These are phyloP conservation scores for Pachycephala philippinensis DNA, from an alignment of 2,113 vertebrate genomes.

Conservation along the genomic window DNA sequence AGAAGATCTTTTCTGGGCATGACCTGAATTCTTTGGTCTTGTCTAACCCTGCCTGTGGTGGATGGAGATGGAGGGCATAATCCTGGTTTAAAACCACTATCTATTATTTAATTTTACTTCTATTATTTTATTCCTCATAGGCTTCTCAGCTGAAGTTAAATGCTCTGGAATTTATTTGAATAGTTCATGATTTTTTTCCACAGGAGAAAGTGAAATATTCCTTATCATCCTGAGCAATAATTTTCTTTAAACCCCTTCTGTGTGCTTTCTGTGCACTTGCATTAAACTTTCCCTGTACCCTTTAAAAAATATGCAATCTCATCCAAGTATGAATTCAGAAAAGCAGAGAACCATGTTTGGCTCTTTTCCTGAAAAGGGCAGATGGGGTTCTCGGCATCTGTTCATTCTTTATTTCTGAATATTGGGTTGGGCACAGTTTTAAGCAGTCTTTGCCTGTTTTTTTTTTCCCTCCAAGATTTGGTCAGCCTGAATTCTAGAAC, in stretches of 20 bases:
- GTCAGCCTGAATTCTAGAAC: not conserved
- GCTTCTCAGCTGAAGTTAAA: not conserved
- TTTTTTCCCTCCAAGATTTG: not conserved
- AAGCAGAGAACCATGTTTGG: not conserved
- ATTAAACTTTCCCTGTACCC: not conserved
- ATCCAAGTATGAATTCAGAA: not conserved
- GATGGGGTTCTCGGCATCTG: conserved; percentile 10
- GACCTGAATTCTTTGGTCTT: not conserved
- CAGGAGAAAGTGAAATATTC: not conserved
- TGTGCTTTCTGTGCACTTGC: not conserved
- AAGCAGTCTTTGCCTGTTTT: not conserved
- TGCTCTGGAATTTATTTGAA: not conserved
- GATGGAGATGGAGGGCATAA: not conserved
- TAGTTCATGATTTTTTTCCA: not conserved
- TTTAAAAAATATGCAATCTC: not conserved
- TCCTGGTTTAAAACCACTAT: not conserved
- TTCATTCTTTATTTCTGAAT: not conserved
- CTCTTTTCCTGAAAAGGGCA: not conserved
- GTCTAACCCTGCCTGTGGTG: not conserved
- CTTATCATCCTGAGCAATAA: not conserved
- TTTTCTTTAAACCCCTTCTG: not conserved
- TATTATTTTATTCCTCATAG: not conserved
- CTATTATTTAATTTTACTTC: not conserved
- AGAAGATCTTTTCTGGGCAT: not conserved
- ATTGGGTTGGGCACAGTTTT: not conserved